These are phyloP conservation scores for Nycticorax nycticorax DNA, from an alignment of 2,113 vertebrate species.

Conservation along the genomic window DNA sequence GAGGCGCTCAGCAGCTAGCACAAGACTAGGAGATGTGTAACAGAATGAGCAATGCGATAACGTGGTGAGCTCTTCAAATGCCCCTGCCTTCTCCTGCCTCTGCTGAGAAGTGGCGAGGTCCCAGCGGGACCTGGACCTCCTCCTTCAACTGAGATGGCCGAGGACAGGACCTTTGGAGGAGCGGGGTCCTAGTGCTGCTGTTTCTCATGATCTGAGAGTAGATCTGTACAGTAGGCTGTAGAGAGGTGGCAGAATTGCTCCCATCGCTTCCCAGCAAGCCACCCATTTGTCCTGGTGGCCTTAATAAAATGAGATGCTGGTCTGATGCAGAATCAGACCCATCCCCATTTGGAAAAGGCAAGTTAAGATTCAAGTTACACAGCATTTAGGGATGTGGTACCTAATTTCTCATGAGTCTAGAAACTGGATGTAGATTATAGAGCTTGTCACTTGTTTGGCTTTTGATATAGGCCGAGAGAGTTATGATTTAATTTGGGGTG, in stretches of 20 bases:
- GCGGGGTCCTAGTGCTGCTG: fast-evolving
- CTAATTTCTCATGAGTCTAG: not conserved
- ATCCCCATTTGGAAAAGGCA: not conserved
- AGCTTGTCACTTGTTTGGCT: not conserved
- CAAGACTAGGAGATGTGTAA: not conserved
- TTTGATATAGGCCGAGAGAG: not conserved
- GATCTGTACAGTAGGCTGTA: not conserved
- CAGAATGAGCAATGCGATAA: not conserved
- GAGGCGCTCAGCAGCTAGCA: not conserved
- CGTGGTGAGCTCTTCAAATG: not conserved
- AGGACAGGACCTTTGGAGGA: not conserved
- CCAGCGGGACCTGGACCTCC: not conserved
- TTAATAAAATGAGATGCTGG: not conserved
- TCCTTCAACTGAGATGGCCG: not conserved
- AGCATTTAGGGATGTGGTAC: not conserved
- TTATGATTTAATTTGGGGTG: not conserved
- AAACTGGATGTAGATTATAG: not conserved
- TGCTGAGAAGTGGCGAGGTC: not conserved
- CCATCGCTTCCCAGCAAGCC: not conserved
- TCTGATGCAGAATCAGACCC: not conserved
- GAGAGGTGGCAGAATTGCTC: not conserved
- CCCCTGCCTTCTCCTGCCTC: not conserved
- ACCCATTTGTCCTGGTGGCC: not conserved
- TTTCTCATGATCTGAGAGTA: not conserved
- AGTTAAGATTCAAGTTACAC: not conserved